Base-by-base conservation (phyloP, 2,888 invertebrate species). In the Patella ulyssiponensis region DNA sequence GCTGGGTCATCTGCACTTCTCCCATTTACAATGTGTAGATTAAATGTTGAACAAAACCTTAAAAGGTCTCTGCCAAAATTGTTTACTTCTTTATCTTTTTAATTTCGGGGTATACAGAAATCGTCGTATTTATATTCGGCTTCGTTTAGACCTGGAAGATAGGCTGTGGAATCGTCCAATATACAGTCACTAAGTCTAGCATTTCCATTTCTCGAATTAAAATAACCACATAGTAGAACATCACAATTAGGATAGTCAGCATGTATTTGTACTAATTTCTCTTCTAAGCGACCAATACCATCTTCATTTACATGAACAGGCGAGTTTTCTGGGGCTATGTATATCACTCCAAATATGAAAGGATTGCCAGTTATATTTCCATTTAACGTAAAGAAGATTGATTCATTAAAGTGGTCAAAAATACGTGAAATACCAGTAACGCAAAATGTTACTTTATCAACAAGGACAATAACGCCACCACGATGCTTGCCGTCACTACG, bases 11-110 rank as follows among this genome's bases (percentile, higher is more conserved):
- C 14, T 20, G 9, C 64, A 20, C n/a, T 20, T 64, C 64, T 64
- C 20, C 64, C 64, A 64, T 64, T 64, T 20, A 64, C 64, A 64
- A 64, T 20, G 23, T 64, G 64, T 64, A n/a, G n/a, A 64, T 64
- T 64, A 64, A 64, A 64, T 23, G 64, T 64, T 4, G 64, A n/a
- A 64, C 64, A 64, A 20, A 64, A 20, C 23, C 64, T 64, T 14
- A 64, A 15, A 64, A 64, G 64, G n/a, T 64, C 64, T 20, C 15
- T 64, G n/a, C 64, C 64, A 23, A 64, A 64, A 64, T 64, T 64
- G 64, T 64, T 64, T 14, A 64, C 9, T 64, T 64, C 64, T 12
- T 20, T 64, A 20, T 64, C 64, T 64, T 64, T 64, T 11, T 20
- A 64, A 64, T 64, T 9, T 20, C 64, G n/a, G n/a, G 20, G 11